Evolutionary conservation across 2,888 invertebrate genomes (phyloP), one percentile per base, ranked within the genome.

Genomic region (Artemia sp.): DNA sequence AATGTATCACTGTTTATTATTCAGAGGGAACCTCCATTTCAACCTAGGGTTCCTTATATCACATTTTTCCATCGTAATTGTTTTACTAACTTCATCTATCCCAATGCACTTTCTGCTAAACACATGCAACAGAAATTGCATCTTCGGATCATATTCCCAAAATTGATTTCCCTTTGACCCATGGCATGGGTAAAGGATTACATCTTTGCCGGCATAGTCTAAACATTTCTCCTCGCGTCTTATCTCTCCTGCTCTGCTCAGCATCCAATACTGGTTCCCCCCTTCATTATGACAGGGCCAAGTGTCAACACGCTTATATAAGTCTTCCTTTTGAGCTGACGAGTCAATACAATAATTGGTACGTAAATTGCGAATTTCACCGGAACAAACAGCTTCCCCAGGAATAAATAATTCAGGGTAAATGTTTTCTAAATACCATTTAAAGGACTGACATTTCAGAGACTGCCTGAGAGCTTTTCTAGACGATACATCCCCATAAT

Each of bases 341-440:
- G 95, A 93, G 82, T 98, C 97, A 83, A 98, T 83, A 83, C 98
- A 98, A 77, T 87, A 90, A 81, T 86, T 87, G 38, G 38, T 50
- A 53, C 12, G 69, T 24, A 67, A 72, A 74, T 78, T 85, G 6
- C 12, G 83, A 83, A 98, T 97, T 92, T 97, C 97, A 81, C 98
- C 98, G 74, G 89, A 90, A 70, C 95, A 96, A 7, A 97, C 88
- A 2, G 97, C 92, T 76, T 95, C 94, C 72, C 94, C 95, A 51
- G 98, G 98, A 76, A 98, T 92, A 79, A 98, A 98, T 71, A 98
- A 83, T 80, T 99, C 97, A 3, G 98, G 98, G 80, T 95, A 99
- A 75, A 99, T 86, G 78, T 89, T 95, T 79, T 95, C 92, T 80
- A 99, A 83, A 81, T 92, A 98, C 98, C 98, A 99, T 79, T 91